Conservation (phyloP, 2,113 vertebrate species). For the Neodontobutis hainanensis region DNA sequence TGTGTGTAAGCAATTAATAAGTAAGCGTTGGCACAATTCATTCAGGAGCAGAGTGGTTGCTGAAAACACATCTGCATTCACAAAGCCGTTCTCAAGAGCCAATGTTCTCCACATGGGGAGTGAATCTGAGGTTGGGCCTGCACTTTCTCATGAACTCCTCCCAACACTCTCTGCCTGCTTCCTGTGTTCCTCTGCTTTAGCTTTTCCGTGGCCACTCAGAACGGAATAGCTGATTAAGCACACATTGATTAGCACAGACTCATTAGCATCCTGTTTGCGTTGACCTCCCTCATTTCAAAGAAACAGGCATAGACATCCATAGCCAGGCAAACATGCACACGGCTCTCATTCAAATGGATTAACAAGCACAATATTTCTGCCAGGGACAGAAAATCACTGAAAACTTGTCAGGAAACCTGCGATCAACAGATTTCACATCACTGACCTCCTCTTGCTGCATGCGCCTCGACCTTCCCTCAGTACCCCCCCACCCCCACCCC, state of each 20-base stretch:
- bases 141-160: conserved; percentile 78
- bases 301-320: conserved; percentile 7
- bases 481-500: conserved; percentile 27
- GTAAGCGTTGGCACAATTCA: conserved; percentile 10
- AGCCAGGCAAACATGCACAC: conserved; percentile 17
- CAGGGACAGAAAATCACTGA: conserved; percentile 80
- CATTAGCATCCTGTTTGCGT: conserved; percentile 87
- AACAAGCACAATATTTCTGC: conserved; percentile 64
- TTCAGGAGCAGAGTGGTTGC: conserved; percentile 8
- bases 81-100: conserved; percentile 43
- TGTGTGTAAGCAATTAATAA: not conserved
- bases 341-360: conserved; percentile 79
- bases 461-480: conserved; percentile 35
- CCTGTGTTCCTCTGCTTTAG: conserved; percentile 23
- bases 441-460: conserved; percentile 46
- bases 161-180: conserved; percentile 45
- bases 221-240: conserved; percentile 86
- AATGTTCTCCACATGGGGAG: conserved; percentile 62
- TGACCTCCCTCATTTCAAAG: conserved; percentile 58
- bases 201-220: conserved; percentile 58
- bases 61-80: conserved; percentile 60
- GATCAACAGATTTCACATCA: conserved; percentile 72
- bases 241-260: conserved; percentile 85
- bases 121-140: conserved; percentile 69
- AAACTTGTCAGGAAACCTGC: conserved; percentile 71